phyloP scores from a whole-genome alignment of 2,888 invertebrate species.

The Lycaena phlaeas region DNA sequence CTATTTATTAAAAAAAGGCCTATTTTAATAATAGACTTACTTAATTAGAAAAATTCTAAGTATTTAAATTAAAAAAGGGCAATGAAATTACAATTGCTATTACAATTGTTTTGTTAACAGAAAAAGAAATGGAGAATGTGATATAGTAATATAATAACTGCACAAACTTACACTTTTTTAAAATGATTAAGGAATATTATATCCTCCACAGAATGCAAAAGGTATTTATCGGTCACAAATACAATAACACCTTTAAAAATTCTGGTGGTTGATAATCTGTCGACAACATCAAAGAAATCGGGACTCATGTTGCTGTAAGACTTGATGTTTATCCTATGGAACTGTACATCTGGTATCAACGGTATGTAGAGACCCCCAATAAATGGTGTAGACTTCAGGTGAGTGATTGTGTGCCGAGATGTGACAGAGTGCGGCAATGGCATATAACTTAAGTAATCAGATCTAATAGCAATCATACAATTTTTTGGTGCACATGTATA shows the following conservation, averaged over 20 bases:
- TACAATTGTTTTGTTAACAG: too few species aligned
- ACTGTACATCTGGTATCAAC: conserved; percentile 48
- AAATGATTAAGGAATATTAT: conserved; percentile 53
- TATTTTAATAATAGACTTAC: too few species aligned
- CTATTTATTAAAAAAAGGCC: too few species aligned
- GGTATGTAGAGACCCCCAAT: conserved; percentile 56
- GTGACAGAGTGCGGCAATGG: conserved; percentile 41
- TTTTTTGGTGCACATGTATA: conserved; percentile 42
- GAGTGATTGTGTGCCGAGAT: conserved; percentile 30
- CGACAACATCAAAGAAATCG: conserved; percentile 34
- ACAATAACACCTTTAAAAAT: conserved; percentile 51
- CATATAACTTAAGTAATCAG: conserved; percentile 40
- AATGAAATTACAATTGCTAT: too few species aligned
- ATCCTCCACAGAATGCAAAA: conserved; percentile 46
- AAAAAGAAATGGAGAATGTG: too few species aligned
- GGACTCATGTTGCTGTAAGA: conserved; percentile 30
- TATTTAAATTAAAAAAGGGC: too few species aligned
- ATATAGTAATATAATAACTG: neutral
- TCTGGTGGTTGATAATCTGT: conserved; percentile 33
- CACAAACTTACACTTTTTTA: conserved; percentile 47
- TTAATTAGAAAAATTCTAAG: neutral
- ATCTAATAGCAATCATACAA: conserved; percentile 44
- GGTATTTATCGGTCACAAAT: conserved; percentile 55
- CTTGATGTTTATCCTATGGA: conserved; percentile 42
- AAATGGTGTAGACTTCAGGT: conserved; percentile 31